Evolutionary conservation across 2,888 invertebrate species (phyloP), one percentile per base, ranked within the genome.

Genomic region (Aelia acuminata): DNA sequence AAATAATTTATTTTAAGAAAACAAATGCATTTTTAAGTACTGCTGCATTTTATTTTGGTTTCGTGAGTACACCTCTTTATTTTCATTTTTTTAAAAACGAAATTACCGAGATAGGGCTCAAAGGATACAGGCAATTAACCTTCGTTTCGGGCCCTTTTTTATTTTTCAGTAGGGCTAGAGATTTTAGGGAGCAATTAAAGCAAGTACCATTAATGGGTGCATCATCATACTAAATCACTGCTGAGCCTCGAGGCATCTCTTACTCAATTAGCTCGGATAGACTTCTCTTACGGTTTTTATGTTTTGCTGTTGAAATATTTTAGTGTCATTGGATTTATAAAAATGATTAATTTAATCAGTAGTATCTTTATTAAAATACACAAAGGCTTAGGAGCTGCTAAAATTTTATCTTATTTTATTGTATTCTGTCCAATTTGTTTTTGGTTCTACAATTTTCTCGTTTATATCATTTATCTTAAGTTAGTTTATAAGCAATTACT

Each of bases 131-230:
- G 80, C 80, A 80, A 80, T 80, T 80, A 80, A 43, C 80, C 80
- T 80, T 80, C 80, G 39, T 80, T 80, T 22, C n/a, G 43, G 43
- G 80, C 11, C 80, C 43, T 80, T 80, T 80, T 80, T 80, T 80
- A 80, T 80, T 80, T 80, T 80, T 80, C 80, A 47, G 80, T 80
- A 80, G 80, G 80, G 22, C 10, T 80, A 43, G 80, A 80, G 80
- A 80, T 80, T 80, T 80, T 43, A 80, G 43, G 80, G 43, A 3
- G 43, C 80, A 80, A 80, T 80, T 80, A 80, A 80, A 47, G 22
- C 80, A 47, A 80, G 80, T 43, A 80, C 80, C 80, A 80, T 80
- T 80, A 80, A 80, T 80, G 80, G 43, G 22, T 39, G 80, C 39
- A 80, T 80, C 80, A 80, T 80, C 43, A 80, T 43, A 43, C 80